Evolutionary conservation across 2,888 invertebrate genomes (phyloP).

Genomic region (Ommatoiulus sabulosus): DNA sequence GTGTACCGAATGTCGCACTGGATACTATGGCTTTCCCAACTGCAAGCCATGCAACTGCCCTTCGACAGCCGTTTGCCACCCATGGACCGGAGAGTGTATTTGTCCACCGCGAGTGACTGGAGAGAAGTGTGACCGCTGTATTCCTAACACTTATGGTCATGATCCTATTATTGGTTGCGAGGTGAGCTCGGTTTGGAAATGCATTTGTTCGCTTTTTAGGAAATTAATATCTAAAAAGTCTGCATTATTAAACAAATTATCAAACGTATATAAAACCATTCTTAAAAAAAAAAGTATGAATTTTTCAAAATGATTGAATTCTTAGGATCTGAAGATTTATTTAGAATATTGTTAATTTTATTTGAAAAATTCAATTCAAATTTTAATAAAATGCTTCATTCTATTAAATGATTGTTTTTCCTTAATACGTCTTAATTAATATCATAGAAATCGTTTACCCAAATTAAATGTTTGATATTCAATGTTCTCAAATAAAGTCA

Average conservation of each 20-base stretch:
- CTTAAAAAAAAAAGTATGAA: no score
- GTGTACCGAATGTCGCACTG: constrained; percentile 85
- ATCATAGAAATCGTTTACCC: no score
- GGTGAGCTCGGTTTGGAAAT: constrained; percentile 62
- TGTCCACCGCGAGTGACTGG: constrained; percentile 94
- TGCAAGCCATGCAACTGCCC: constrained; percentile 92
- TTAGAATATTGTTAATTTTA: no score
- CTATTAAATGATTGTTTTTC: not conserved
- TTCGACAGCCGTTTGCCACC: constrained; percentile 83
- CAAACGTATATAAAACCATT: no score
- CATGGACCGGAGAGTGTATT: constrained; percentile 82
- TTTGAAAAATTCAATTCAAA: no score
- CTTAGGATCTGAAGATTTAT: no score
- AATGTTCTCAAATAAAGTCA: no score
- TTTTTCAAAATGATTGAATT: no score
- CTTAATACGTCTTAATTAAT: not conserved
- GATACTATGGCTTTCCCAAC: constrained; percentile 95
- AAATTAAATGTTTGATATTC: no score
- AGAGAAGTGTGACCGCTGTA: constrained; percentile 88
- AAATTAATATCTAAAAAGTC: no score
- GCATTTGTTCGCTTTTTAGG: no score
- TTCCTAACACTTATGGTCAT: constrained; percentile 88
- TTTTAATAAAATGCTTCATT: not conserved
- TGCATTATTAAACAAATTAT: no score
- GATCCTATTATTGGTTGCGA: constrained; percentile 96